These are phyloP conservation scores for Solea solea DNA, from an alignment of 2,113 vertebrate species.

Conservation along the genomic window DNA sequence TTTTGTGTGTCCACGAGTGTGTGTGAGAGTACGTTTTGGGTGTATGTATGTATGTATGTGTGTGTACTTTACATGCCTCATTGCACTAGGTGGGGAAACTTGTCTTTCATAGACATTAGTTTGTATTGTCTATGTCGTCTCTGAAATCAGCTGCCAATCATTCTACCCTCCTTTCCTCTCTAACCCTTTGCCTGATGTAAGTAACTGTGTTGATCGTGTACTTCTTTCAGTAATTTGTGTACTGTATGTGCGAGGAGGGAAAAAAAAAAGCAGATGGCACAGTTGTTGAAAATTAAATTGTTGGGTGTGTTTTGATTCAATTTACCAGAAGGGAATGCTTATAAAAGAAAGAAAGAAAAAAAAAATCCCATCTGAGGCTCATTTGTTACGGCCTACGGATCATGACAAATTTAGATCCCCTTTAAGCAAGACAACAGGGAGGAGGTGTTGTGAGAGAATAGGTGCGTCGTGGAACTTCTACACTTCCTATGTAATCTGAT, in stretches of 20 bases:
- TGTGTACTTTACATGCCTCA: conserved; percentile 65
- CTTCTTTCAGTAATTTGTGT: conserved; percentile 79
- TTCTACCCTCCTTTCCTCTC: conserved; percentile 46
- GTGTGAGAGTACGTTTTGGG: conserved; percentile 19
- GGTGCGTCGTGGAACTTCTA: conserved; percentile 37
- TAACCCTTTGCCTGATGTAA: conserved; percentile 75
- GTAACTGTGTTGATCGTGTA: conserved; percentile 80
- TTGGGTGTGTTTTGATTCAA: conserved; percentile 66
- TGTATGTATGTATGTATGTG: conserved; percentile 23
- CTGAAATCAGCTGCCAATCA: conserved; percentile 71
- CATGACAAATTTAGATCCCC: conserved; percentile 60
- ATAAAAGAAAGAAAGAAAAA: background rate
- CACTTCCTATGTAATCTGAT: conserved; percentile 51
- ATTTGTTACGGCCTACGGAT: conserved; percentile 40
- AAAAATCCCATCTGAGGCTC: conserved; percentile 27
- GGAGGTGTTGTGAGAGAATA: conserved; percentile 51
- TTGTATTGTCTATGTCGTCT: conserved; percentile 73
- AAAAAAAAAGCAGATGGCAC: conserved; percentile 50
- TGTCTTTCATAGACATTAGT: conserved; percentile 70
- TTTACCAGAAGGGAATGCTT: conserved; percentile 39
- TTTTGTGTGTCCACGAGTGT: conserved; percentile 30
- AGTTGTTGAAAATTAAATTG: conserved; percentile 55
- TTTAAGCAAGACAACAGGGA: conserved; percentile 44
- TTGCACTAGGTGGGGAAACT: conserved; percentile 71
- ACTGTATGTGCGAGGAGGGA: conserved; percentile 70